Evolutionary conservation across 2,888 invertebrate species (phyloP), one percentile per base, ranked within the genome.

Genomic region (Eueremaeus valkanovi): DNA sequence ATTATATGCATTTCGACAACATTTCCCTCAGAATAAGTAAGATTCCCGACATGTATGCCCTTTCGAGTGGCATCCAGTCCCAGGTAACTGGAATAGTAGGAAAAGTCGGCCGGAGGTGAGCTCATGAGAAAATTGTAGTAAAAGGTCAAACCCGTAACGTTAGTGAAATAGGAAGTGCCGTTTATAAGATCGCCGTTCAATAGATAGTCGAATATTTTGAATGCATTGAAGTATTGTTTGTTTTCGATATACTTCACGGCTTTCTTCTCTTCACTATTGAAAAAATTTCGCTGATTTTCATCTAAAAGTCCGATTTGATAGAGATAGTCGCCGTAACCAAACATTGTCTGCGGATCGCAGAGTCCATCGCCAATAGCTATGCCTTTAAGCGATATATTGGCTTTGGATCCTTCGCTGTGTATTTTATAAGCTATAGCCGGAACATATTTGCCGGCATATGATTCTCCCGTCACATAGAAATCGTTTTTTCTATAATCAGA

Each of bases 401-500:
- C n/a, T 1, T 3, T 16, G 3, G n/a, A n/a, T n/a, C n/a, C n/a
- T n/a, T n/a, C n/a, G n/a, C n/a, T n/a, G n/a, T n/a, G n/a, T n/a
- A 75, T 3, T n/a, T 72, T 75, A 74, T 75, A 61, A 0, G 40
- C 75, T 21, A 74, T 51, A 3, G 75, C 55, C 0, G 74, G 75
- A 16, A 75, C 27, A 40, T 75, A 75, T 66, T 75, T 75, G 1
- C 75, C 94, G 58, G 88, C 93, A 82, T 94, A 94, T 0, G 93
- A 93, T 84, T 95, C 94, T 0, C 95, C 95, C 0, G 92, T 89
- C 0, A 93, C 88, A 85, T 89, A 95, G 83, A 96, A 94, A 73
- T 90, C 90, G 80, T 90, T 90, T 0, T 84, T 82, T 81, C 88
- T 88, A 40, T 90, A 84, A 80, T 92, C 89, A 0, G 91, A 90